Percentiles rank a stretch among this genome's conserved stretches.
Conservation (phyloP, 2,888 invertebrate species). For the Scotopteryx bipunctaria region DNA sequence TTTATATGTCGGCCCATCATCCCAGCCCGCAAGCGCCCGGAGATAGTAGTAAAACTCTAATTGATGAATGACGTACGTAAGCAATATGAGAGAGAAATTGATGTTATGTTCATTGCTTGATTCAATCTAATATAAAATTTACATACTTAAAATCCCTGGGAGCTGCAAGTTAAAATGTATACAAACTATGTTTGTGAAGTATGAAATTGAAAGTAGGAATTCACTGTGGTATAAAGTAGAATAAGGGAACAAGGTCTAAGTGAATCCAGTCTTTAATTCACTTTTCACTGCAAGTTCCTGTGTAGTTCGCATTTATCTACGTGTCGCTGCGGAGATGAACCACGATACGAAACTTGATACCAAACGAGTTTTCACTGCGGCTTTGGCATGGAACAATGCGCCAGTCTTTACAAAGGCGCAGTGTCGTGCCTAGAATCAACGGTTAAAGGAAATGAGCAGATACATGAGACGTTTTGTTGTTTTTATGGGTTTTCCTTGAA, state of each 20-base stretch:
- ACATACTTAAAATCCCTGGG: not conserved
- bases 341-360: constrained; percentile 54
- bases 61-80: constrained; percentile 21
- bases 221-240: not conserved
- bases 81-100: constrained; percentile 9
- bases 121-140: constrained; percentile 3
- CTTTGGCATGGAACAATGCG: constrained; percentile 55
- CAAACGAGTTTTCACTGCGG: constrained; percentile 57
- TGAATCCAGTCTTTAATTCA: constrained; percentile 7
- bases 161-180: not conserved
- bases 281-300: constrained; percentile 16
- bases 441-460: constrained; percentile 16
- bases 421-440: constrained; percentile 21
- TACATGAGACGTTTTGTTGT: constrained; percentile 5
- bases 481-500: not conserved
- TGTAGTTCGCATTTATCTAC: constrained; percentile 18
- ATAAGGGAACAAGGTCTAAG: not conserved
- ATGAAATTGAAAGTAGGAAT: not conserved
- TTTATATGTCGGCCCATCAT: constrained; percentile 30
- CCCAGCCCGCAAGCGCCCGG: constrained; percentile 24
- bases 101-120: constrained; percentile 7
- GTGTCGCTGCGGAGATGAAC: constrained; percentile 41
- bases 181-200: not conserved
- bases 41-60: constrained; percentile 31
- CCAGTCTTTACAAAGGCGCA: constrained; percentile 36